Base-by-base conservation (phyloP, 2,888 invertebrate genomes). In the Polydrusus cervinus region DNA sequence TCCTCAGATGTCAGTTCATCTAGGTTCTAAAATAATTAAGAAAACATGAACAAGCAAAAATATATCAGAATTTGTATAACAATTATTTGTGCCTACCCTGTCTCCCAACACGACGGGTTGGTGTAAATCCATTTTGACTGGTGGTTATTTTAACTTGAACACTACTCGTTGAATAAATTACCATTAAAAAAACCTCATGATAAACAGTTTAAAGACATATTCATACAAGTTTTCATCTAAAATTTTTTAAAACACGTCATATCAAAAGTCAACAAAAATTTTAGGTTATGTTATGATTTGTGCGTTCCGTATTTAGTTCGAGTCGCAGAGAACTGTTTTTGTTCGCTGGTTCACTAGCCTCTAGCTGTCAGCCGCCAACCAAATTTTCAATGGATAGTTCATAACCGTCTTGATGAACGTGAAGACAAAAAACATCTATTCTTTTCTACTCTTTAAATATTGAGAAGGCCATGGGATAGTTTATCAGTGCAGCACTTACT, bases 1-100 rank as follows among this genome's bases (percentile, higher is more conserved):
- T 95, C 94, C 79, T 94, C 94, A 6, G 91, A 89, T n/a, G 93
- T 91, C 87, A 95, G 87, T 80, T 93, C 92, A 70, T 91, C 93
- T 81, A 93, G 88, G 55, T 92, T 93, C 94, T 94, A 87, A 89
- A 89, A 82, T n/a, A 16, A 70, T 43, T 82, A 83, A 80, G 77
- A 45, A 80, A 85, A 79, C 70, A 70, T 73, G 68, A 53, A 53
- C 11, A 53, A 13, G 11, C 16, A 53, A 11, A 34, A 14, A 55
- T 8, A 14, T 34, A 43, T 53, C 53, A 20, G 7, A 47, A n/a
- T 47, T 16, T 47, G 16, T 47, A 16, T 47, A 2, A 3, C 1
- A n/a, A 25, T 25, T 66, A 40, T 60, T 66, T 14, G 55, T 69
- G 80, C 81, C 83, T 85, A 90, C 90, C 87, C 89, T 88, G 79